Base-by-base conservation (phyloP, 2,797 vertebrate genomes). In the Poecilia picta region DNA sequence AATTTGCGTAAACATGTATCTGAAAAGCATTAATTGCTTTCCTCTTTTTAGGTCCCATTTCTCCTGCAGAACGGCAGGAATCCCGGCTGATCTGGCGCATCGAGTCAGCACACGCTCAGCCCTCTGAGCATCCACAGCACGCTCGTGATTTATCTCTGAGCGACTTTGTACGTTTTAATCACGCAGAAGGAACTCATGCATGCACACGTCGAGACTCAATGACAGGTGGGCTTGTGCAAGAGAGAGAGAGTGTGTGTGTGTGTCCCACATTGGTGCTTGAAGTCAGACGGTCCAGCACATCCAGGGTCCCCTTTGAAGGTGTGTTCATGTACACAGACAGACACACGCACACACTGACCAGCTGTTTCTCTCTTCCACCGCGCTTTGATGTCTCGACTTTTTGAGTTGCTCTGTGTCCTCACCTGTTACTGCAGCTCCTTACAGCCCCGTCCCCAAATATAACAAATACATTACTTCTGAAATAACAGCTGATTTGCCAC, bases 311-410 rank as follows among this genome's bases (percentile, higher is more conserved):
- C 91, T 94, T 94, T 94, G 93, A 94, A 93, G 87, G 84, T 90
- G 88, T 86, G 86, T 89, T 83, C 83, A 88, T 84, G 80, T 78
- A 85, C 72, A 81, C 79, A 81, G 41, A 80, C 79, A 81, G 73
- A 82, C 73, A 62, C 74, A 82, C 73, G 55, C 74, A 88, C 74
- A 80, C 85, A 84, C 62, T 81, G 90, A 91, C 90, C 93, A 94
- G 92, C 92, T 94, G 94, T 94, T 94, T 90, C 83, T 84, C 86
- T 87, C 86, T 80, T 85, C 81, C 75, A 70, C 64, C 66, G 33
- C 83, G 82, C 91, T 94, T 93, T 94, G 92, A 94, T 92, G 93
- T 93, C 73, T 75, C 53, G 47, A 87, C 83, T 83, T 90, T 89
- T 92, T 89, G 77, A 84, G 82, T 68, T 76, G 55, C 71, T 77